Evolutionary conservation across 2,888 invertebrate species (phyloP), one percentile per base, ranked within the genome.

Genomic region (Hyposoter didymator): DNA sequence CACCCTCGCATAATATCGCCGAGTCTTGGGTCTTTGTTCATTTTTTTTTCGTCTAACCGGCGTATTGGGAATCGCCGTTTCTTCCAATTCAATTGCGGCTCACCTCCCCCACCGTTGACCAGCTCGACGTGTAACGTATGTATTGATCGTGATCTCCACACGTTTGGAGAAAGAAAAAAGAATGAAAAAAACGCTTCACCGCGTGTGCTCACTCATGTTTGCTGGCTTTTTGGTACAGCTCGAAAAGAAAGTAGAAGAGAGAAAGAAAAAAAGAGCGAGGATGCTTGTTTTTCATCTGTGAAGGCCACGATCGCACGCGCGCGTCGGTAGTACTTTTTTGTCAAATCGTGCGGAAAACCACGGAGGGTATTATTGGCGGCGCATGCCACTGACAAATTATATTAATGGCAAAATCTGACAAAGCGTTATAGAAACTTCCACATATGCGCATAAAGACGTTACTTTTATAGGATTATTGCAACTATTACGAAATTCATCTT

Each of bases 341-440:
- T 84, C 91, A 93, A 94, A 94, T 94, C 93, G 93, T 89, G 91
- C 89, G 94, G 93, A 94, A 93, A 92, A 88, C 90, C 90, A 87
- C 88, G 87, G 88, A 88, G 85, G 88, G 87, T 88, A 88, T 88
- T 88, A 88, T 69, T 90, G 89, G 87, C 89, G 88, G 87, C 93
- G 90, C 90, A 91, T 93, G 93, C 90, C 89, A 88, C 90, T 93
- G 93, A 94, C 93, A 93, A 94, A 93, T 93, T 91, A 91, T 92
- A 93, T 92, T 92, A 92, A 93, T 92, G 92, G 89, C 90, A 86
- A 86, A 82, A 84, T 84, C 81, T 86, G 85, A 84, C 85, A 84
- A 84, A 86, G 84, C 84, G 70, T 83, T 84, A 35, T 59, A 12
- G 69, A 70, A 19, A 75, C 62, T 74, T 59, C 12, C 55, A 55